Base-by-base conservation (phyloP, 2,113 vertebrate species). In the Petrocephalus microphthalmus region DNA sequence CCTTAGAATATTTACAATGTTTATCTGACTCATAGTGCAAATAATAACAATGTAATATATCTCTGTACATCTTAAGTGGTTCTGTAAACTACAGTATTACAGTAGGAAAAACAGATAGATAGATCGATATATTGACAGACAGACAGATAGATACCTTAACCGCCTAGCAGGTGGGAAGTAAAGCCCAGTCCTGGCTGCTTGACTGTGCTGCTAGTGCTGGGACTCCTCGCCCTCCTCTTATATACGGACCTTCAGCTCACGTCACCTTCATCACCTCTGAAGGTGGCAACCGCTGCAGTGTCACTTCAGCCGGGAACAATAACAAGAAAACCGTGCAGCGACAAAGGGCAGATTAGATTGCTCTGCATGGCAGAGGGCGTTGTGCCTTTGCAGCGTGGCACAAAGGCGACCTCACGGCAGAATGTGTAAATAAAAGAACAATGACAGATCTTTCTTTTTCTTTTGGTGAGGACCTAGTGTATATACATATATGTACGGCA, bases 341-440 rank as follows among this genome's bases (percentile, higher is more conserved):
- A 85, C 1, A 84, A 7, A 42, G 17, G 90, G 81, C 53, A 91
- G 20, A 88, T 19, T 90, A 89, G 91, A 90, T 89, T 42, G 71
- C 84, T 49, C 92, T 91, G 92, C 87, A 85, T 82, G 86, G 85
- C 88, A 17, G 54, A 33, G 0, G 86, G 92, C 92, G 90, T 92
- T 91, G 88, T 91, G 89, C 10, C 88, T 37, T 49, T 87, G 11
- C 92, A 90, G 88, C 83, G 45, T 20, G 47, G 87, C 45, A 53
- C 74, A 87, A 87, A 87, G 84, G 89, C 87, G 78, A 7, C 2
- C 6, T 7, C 3, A 45, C 84, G 20, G 7, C 90, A 89, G 84
- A 88, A 13, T 89, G 78, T 22, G 91, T 90, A 92, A 95, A 94
- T 88, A 92, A 87, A 52, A 49, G 42, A 42, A 2, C 57, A 84